Conservation (phyloP, 23 tunicate genomes). For the Corella eumyota region DNA sequence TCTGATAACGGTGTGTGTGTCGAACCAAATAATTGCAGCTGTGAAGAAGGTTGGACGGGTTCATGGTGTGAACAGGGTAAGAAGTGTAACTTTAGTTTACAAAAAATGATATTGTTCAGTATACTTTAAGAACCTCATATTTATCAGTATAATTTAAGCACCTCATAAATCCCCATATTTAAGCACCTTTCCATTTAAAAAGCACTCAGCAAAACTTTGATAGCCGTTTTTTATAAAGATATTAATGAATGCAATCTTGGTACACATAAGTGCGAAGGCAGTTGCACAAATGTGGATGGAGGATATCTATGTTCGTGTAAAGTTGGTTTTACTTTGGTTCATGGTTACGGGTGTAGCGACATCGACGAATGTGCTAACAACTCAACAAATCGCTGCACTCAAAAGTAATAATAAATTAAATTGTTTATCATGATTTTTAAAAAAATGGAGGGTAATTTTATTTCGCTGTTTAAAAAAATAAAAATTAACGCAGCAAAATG, state of each 20-base stretch:
- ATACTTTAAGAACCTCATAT: no score
- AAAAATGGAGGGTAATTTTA: neutral
- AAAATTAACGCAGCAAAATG: neutral
- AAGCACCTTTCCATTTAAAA: no score
- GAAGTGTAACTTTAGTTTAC: no score
- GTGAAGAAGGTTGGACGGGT: conserved; percentile 7
- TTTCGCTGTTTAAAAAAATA: no score
- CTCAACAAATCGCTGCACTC: neutral
- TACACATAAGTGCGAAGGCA: neutral
- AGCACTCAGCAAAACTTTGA: no score
- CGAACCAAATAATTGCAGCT: conserved; percentile 3
- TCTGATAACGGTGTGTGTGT: conserved; percentile 4
- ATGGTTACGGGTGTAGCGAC: conserved; percentile 4
- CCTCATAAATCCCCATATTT: no score
- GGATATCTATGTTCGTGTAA: conserved; percentile 10
- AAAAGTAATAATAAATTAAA: neutral
- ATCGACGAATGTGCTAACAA: conserved; percentile 2
- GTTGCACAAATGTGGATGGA: conserved; percentile 9
- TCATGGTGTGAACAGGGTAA: neutral
- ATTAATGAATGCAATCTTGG: conserved; percentile 5
- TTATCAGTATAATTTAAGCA: no score
- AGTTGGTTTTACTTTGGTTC: conserved; percentile 3
- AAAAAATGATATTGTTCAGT: no score
- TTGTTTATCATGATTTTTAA: neutral
- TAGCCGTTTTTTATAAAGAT: no score